Evolutionary conservation across 53 echinoderm and acorn worm genomes (phyloP).

Genomic region (Henricia sp.): DNA sequence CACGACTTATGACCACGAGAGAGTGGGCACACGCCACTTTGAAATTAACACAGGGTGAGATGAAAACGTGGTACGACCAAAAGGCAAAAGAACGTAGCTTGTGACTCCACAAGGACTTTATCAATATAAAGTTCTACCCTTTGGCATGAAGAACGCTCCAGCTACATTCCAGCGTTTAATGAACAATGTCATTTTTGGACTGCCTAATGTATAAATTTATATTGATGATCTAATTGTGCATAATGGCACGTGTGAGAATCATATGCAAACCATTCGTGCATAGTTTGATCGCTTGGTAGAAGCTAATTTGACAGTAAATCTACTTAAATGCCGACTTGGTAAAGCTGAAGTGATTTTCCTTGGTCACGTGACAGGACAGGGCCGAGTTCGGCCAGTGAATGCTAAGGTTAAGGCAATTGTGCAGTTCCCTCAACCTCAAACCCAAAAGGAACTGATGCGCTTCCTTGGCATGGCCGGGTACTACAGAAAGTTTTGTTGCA

Average conservation of each 20-base stretch:
- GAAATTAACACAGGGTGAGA: constrained; percentile 8
- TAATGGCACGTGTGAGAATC: constrained; percentile 44
- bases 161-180: constrained; percentile 53
- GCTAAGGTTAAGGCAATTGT: constrained; percentile 58
- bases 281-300: constrained; percentile 19
- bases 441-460: constrained; percentile 52
- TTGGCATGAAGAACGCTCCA: constrained; percentile 45
- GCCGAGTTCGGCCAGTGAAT: constrained; percentile 46
- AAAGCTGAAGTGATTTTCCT: constrained; percentile 63
- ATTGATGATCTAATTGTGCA: constrained; percentile 56
- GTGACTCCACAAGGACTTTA: constrained; percentile 41
- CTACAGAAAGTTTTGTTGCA: constrained; percentile 59
- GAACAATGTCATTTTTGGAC: constrained; percentile 13
- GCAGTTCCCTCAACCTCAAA: constrained; percentile 48
- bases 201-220: constrained; percentile 14
- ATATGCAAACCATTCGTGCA: neutral
- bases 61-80: constrained; percentile 69
- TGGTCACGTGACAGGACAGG: constrained; percentile 67
- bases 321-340: constrained; percentile 63
- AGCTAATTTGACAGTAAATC: constrained; percentile 36
- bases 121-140: constrained; percentile 54
- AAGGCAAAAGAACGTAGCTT: constrained; percentile 65
- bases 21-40: constrained; percentile 24
- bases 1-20: constrained; percentile 30
- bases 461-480: constrained; percentile 66